Conservation (phyloP, 2,888 invertebrate genomes). For the Omphaloscelis lunosa region DNA sequence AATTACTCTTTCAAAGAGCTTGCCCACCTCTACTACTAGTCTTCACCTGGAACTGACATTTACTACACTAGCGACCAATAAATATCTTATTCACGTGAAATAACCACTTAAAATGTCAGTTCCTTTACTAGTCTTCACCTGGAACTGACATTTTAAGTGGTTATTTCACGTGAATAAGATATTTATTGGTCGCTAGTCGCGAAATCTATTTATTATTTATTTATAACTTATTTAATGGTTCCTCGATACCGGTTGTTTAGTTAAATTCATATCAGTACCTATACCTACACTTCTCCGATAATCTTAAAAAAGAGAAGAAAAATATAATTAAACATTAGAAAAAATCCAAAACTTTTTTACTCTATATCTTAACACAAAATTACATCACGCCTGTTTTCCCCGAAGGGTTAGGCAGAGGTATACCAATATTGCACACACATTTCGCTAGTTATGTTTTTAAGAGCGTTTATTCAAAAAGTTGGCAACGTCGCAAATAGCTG, state of each 20-base stretch:
- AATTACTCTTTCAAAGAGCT: no score
- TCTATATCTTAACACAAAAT: not conserved
- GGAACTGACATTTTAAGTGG: not conserved
- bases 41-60: no score
- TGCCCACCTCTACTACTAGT: no score
- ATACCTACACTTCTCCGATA: not conserved
- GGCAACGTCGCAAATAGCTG: no score
- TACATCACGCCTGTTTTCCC: not conserved
- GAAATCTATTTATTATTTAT: not conserved
- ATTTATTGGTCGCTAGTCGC: not conserved
- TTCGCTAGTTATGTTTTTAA: not conserved
- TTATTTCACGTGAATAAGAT: conserved; percentile 18
- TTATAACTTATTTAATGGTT: not conserved
- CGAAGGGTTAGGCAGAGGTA: not conserved
- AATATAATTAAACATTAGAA: no score
- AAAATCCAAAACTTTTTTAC: not conserved
- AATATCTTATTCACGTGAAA: conserved; percentile 15
- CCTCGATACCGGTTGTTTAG: not conserved
- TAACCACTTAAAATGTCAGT: conserved; percentile 4
- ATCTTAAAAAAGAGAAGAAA: not conserved
- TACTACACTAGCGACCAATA: not conserved
- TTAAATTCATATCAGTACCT: not conserved
- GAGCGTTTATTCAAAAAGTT: no score
- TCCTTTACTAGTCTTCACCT: not conserved
- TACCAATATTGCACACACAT: not conserved